Evolutionary conservation across 2,797 vertebrate genomes (phyloP).

Genomic region (Cossypha niveicapilla): DNA sequence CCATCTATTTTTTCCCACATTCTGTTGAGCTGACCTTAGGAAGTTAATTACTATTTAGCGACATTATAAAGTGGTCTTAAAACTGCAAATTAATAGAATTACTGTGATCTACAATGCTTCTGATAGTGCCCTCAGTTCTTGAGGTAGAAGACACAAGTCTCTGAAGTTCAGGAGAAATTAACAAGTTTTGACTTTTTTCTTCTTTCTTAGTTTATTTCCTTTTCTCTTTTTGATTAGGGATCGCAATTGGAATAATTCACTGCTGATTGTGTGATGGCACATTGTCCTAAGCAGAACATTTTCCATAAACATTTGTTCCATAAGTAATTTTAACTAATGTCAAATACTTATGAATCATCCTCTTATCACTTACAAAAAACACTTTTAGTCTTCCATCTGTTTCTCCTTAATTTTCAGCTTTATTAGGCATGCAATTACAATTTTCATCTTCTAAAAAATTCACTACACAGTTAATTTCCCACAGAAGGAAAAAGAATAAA

Average conservation of each 20-base stretch:
- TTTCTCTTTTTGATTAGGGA: background rate
- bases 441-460: conserved; percentile 52
- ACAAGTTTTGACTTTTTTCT: background rate
- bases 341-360: conserved; percentile 55
- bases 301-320: conserved; percentile 35
- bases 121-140: background rate
- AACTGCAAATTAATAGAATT: background rate
- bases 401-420: conserved; percentile 52
- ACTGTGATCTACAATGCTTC: background rate
- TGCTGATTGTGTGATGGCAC: background rate
- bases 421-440: conserved; percentile 46
- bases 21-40: background rate
- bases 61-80: background rate
- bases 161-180: background rate
- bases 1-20: background rate
- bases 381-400: conserved; percentile 47
- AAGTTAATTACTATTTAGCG: background rate
- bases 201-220: background rate
- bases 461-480: background rate
- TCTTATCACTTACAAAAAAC: conserved; percentile 31
- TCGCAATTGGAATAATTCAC: background rate
- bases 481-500: conserved; percentile 50
- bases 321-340: conserved; percentile 52
- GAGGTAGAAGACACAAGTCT: background rate
- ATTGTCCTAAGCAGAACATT: conserved; percentile 20